Evolutionary conservation across 2,113 vertebrate genomes (phyloP).

Genomic region (Deroptyus accipitrinus): DNA sequence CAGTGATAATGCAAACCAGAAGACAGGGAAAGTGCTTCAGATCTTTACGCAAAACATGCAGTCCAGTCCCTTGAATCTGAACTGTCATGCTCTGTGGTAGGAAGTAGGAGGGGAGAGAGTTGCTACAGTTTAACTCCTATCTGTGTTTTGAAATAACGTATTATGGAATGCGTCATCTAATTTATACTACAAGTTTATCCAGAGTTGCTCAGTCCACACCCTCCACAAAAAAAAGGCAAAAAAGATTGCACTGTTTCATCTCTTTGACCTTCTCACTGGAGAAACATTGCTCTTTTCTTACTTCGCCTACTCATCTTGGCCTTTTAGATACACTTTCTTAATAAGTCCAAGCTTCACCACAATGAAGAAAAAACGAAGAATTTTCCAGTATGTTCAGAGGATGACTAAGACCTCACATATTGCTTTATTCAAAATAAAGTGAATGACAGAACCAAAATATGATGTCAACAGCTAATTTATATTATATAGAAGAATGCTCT

Average conservation of each 20-base stretch:
- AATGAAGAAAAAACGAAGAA: not conserved
- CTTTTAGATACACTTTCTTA: not conserved
- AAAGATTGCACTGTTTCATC: not conserved
- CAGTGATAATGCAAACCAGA: not conserved
- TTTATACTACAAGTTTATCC: not conserved
- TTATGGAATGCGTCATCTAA: not conserved
- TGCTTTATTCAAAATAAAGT: not conserved
- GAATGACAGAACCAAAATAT: not conserved
- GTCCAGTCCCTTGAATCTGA: not conserved
- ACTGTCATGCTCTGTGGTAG: not conserved
- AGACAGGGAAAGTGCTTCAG: not conserved
- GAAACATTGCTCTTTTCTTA: not conserved
- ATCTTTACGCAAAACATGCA: not conserved
- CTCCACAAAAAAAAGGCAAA: not conserved
- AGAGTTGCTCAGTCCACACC: not conserved
- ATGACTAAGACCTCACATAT: not conserved
- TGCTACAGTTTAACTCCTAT: not conserved
- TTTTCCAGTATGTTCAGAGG: not conserved
- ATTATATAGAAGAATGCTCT: not conserved
- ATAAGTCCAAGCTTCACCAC: not conserved
- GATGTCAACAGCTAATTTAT: not conserved
- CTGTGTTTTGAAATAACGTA: not conserved
- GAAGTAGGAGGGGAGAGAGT: not conserved
- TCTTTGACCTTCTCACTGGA: not conserved
- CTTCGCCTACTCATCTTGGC: not conserved